Conservation (phyloP, 2,888 invertebrate species). For the Caenorhabditis doughertyi region DNA sequence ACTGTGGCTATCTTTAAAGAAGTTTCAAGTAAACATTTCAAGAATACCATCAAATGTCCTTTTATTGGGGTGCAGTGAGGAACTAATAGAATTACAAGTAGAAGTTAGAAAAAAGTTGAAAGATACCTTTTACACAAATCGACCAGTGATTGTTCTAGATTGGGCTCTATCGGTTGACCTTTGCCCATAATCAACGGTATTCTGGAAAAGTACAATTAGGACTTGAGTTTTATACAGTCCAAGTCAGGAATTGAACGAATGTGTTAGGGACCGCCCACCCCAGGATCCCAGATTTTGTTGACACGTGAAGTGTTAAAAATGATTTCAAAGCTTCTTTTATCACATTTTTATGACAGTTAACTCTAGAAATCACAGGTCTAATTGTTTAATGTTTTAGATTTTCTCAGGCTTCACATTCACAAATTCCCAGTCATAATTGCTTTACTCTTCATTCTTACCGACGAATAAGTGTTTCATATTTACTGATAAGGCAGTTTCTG, state of each 20-base stretch:
- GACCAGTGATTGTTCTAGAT: constrained; percentile 33
- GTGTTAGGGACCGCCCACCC: no score
- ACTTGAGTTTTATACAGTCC: constrained; percentile 7
- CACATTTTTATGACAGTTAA: no score
- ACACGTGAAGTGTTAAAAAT: no score
- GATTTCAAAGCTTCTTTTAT: no score
- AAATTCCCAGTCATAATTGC: no score
- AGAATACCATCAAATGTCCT: constrained; percentile 1
- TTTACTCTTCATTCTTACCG: no score
- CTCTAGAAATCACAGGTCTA: no score
- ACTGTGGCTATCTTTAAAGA: neutral
- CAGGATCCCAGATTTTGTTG: no score
- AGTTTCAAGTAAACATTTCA: neutral
- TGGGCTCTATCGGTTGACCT: constrained; percentile 36
- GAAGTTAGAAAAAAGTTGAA: constrained; percentile 5
- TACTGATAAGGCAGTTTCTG: no score
- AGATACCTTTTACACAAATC: constrained; percentile 59
- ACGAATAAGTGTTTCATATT: no score
- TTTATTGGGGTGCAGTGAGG: constrained; percentile 7
- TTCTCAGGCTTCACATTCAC: no score
- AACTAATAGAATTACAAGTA: neutral
- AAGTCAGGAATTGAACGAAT: neutral
- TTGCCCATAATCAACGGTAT: constrained; percentile 46
- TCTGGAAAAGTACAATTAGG: constrained; percentile 44
- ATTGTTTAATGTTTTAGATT: no score